Evolutionary conservation across 2,797 vertebrate species (phyloP).

Genomic region (Centroberyx gerrardi): DNA sequence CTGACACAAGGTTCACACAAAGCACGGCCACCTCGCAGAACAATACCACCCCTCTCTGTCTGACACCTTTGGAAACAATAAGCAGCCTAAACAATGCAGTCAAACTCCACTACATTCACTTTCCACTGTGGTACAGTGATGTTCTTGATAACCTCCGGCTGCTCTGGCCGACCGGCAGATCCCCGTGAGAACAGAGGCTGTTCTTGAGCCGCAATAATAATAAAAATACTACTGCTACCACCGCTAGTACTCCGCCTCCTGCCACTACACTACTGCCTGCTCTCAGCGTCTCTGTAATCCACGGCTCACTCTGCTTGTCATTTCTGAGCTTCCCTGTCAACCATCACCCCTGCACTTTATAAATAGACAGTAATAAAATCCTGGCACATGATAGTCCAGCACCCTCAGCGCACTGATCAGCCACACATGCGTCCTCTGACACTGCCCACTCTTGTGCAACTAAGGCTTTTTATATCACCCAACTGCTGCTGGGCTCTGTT

Average conservation of each 20-base stretch:
- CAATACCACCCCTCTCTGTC: slow-evolving; percentile 33
- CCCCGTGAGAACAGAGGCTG: neutral
- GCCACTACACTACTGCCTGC: neutral
- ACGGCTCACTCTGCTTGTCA: slow-evolving; percentile 3
- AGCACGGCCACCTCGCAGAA: slow-evolving; percentile 39
- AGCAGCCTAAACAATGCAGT: slow-evolving; percentile 34
- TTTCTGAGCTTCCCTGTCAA: slow-evolving; percentile 33
- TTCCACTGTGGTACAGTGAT: neutral
- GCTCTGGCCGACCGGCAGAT: slow-evolving; percentile 5
- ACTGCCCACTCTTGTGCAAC: slow-evolving; percentile 59
- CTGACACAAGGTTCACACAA: slow-evolving; percentile 57
- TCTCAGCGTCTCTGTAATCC: slow-evolving; percentile 22
- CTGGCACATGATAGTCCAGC: slow-evolving; percentile 69
- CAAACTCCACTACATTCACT: slow-evolving; percentile 11
- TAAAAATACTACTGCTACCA: slow-evolving; percentile 4
- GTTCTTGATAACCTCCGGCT: slow-evolving; percentile 6
- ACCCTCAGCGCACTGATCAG: slow-evolving; percentile 56
- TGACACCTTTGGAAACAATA: slow-evolving; percentile 37
- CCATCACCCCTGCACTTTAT: slow-evolving; percentile 43
- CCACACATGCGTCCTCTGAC: slow-evolving; percentile 63
- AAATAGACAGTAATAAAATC: slow-evolving; percentile 81
- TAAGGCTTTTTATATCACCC: slow-evolving; percentile 68
- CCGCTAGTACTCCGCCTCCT: neutral
- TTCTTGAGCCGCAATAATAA: neutral
- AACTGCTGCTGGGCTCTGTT: slow-evolving; percentile 45